A percentile compares a stretch with the other conserved stretches of the same genome.
These are phyloP conservation scores for Callorhinus ursinus DNA, from an alignment of 2,113 vertebrate genomes.

Conservation along the genomic window DNA sequence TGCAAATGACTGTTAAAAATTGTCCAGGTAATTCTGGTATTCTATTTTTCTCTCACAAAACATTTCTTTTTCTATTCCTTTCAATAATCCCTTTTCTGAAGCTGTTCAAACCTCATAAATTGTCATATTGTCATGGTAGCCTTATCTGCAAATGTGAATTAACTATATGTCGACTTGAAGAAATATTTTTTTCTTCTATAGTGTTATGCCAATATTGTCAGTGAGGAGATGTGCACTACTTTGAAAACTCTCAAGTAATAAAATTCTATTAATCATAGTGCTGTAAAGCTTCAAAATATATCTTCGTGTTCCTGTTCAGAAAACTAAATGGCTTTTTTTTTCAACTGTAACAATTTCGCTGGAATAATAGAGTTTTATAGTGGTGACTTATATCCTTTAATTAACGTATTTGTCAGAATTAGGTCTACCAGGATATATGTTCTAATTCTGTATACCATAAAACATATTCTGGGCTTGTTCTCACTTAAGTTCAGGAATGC, in stretches of 20 bases:
- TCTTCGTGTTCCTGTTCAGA: constrained; percentile 31
- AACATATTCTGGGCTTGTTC: not conserved
- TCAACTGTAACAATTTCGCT: not conserved
- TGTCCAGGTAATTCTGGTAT: not conserved
- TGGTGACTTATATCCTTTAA: not conserved
- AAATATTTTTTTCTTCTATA: constrained; percentile 35
- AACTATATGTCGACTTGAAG: constrained; percentile 54
- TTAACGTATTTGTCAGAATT: constrained; percentile 1
- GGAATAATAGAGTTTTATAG: not conserved
- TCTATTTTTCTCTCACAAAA: constrained; percentile 38
- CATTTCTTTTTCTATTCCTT: constrained; percentile 53
- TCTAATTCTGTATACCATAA: not conserved
- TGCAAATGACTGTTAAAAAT: constrained; percentile 32
- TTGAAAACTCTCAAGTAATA: constrained; percentile 49
- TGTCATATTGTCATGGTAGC: constrained; percentile 51
- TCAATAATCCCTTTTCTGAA: constrained; percentile 59
- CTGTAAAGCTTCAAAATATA: constrained; percentile 21
- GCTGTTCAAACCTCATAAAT: constrained; percentile 46
- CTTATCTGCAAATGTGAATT: constrained; percentile 54
- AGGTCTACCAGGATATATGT: not conserved
- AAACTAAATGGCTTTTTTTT: not conserved
- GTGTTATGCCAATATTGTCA: not conserved
- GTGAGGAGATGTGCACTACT: not conserved
- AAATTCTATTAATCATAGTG: constrained; percentile 47
- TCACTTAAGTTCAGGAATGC: not conserved